Conservation (phyloP, 2,113 vertebrate genomes). For the Prinia subflava region DNA sequence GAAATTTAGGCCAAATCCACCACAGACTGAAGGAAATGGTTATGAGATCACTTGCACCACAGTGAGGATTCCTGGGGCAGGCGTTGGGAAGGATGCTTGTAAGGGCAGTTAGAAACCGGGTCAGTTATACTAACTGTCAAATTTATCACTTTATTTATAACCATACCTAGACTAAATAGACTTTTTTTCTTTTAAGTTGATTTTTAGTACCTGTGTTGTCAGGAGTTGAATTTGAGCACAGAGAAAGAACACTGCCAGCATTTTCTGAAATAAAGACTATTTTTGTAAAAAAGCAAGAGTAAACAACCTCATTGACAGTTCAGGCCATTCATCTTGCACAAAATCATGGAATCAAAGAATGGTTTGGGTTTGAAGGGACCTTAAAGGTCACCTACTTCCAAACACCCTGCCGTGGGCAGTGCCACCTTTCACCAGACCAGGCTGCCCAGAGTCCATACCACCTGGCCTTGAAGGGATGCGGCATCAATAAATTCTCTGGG, state of each 20-base stretch:
- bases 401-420: neutral
- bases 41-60: neutral
- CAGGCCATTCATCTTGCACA: neutral
- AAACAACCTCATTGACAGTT: neutral
- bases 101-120: neutral
- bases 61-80: neutral
- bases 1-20: constrained; percentile 35
- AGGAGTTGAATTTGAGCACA: neutral
- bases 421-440: neutral
- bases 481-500: neutral
- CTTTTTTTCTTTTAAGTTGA: neutral
- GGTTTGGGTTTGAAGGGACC: neutral
- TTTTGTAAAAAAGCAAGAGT: neutral
- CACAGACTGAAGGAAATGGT: constrained; percentile 8
- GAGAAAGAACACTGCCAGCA: neutral
- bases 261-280: neutral
- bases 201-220: neutral
- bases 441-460: rapidly evolving
- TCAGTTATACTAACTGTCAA: neutral
- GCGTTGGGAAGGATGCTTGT: neutral
- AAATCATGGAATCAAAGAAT: neutral
- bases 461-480: neutral
- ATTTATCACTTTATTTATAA: constrained; percentile 7
- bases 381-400: neutral
- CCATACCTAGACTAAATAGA: neutral